Base-by-base conservation (phyloP, 2,113 vertebrate genomes). In the Potamarius usumacintae region DNA sequence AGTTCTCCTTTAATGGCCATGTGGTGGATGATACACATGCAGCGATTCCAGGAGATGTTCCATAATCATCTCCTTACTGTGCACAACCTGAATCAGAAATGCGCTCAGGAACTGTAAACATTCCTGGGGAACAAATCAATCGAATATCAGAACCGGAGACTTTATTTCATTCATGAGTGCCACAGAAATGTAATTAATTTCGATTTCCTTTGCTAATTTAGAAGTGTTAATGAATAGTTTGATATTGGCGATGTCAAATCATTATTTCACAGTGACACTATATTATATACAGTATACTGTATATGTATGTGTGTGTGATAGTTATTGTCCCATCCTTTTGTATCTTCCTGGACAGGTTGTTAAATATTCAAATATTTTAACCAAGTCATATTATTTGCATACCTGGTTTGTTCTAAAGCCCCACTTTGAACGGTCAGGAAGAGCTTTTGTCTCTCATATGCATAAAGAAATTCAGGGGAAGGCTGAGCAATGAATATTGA, bases 351-450 rank as follows among this genome's bases (percentile, higher is more conserved):
- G 9, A 1, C 3, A 6, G 27, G 17, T 15, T 58, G 30, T 63
- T 87, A 20, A 87, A 57, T 71, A 87, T 72, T 69, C 52, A 87
- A 60, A 76, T 55, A 60, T 63, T 67, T 67, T 52, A 80, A 22
- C 63, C 15, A 34, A 65, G 27, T 82, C 12, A 48, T 48, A 62
- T 82, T 48, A 62, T 82, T 82, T 82, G 30, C 30, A 62, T 82
- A 62, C 6, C 12, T 48, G 53, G n/a, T 82, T 55, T 81, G 62
- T 42, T 48, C 20, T 25, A 62, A 30, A 7, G 42, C 57, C 57
- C 50, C 17, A 60, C 20, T 87, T 50, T 27, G 17, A 79, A 63
- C 30, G n/a, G 79, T 50, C 34, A 53, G 72, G 60, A 78, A 69
- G 34, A 80, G 83, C 11, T 48, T 8, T 63, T 57, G 10, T 60